phyloP scores from a whole-genome alignment of 2,888 invertebrate genomes.

The Labia minor region DNA sequence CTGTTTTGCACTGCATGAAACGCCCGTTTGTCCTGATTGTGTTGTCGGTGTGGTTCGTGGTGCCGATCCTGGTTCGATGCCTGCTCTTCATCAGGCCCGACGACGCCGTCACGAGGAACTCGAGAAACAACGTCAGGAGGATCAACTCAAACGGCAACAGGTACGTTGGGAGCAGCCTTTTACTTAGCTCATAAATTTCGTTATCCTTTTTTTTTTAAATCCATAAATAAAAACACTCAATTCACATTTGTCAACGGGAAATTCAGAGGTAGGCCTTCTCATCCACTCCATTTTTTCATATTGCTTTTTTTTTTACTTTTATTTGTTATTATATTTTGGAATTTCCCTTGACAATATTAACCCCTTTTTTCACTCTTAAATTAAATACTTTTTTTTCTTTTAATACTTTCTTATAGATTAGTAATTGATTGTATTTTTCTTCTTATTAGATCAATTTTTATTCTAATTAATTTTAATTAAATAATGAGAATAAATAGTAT shows the following conservation, averaged over 20 bases:
- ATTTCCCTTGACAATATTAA: background rate
- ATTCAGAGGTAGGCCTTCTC: background rate
- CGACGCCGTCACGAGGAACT: slow-evolving; percentile 75
- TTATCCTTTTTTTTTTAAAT: background rate
- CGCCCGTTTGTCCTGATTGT: slow-evolving; percentile 8
- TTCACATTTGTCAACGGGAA: slow-evolving; percentile 13
- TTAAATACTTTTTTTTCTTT: slow-evolving; percentile 20
- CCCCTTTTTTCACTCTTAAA: slow-evolving; percentile 25
- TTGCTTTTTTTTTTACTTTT: background rate
- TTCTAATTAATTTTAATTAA: slow-evolving; percentile 22
- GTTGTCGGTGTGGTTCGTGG: slow-evolving; percentile 4
- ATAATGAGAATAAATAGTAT: background rate
- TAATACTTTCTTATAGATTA: no score
- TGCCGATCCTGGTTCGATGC: slow-evolving; percentile 38
- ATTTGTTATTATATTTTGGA: background rate
- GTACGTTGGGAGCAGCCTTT: slow-evolving; percentile 39
- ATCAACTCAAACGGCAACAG: slow-evolving; percentile 76
- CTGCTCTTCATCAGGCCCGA: slow-evolving; percentile 54
- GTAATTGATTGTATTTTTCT: no score
- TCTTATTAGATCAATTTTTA: slow-evolving; percentile 20
- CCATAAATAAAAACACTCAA: background rate
- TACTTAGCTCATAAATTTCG: background rate
- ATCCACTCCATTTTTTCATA: background rate
- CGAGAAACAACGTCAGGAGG: slow-evolving; percentile 73
- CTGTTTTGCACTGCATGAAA: slow-evolving; percentile 13